Evolutionary conservation across 2,797 vertebrate genomes (phyloP), one percentile per base, ranked within the genome.

Genomic region (Crax fasciolata): DNA sequence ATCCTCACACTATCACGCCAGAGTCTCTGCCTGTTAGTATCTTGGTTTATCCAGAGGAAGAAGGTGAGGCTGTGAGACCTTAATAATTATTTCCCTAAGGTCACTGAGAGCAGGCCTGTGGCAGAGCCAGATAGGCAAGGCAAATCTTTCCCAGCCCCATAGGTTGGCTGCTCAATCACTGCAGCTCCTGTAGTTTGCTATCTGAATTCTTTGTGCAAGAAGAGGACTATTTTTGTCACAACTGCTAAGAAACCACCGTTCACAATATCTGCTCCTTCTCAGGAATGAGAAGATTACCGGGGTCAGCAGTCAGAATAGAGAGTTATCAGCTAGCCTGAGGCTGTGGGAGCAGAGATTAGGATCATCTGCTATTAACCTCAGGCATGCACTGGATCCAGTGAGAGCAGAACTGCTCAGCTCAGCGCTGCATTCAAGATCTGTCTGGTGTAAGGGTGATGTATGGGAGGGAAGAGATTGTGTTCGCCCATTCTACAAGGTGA

Each of bases 311-410:
- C 62, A 94, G 80, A 79, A 79, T 43, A 79, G 76, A 71, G 94
- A 94, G 71, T 77, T 94, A 94, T 94, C 96, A 85, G 94, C 88
- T 83, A 80, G 93, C 86, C 94, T 88, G 82, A 80, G 91, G 94
- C 93, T 94, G 67, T 48, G 54, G 77, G 43, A 85, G 58, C 7
- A 1, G 78, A 28, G 94, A 96, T 96, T 96, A 89, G 84, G 81
- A 95, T 97, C 94, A 90, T 90, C 93, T 93, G 93, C 94, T 94
- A 84, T 51, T 93, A 94, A 90, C 93, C 9, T 5, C 74, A 90
- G 88, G 46, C 87, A 87, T 77, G 85, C 75, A 93, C 62, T 91
- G 85, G 72, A 38, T 32, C 39, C 52, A 79, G 61, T 15, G 15
- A 57, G 44, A 95, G 94, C 84, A 94, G 79, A 94, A 93, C 48